phyloP scores from a whole-genome alignment of 1,140 invertebrate species.

The Xylocopa sonorina region DNA sequence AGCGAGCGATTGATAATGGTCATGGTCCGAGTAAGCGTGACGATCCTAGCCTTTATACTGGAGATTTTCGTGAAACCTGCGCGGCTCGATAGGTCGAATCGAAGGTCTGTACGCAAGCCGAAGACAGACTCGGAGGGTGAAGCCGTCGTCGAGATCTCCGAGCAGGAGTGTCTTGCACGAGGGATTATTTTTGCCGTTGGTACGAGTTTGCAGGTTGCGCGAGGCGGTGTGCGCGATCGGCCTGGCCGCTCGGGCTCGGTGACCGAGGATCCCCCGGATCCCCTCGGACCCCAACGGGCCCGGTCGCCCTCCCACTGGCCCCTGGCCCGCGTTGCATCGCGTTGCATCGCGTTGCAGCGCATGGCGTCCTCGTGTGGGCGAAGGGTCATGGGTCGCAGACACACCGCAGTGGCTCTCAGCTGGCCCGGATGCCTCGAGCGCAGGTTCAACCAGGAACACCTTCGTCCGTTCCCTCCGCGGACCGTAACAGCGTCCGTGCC shows the following conservation, averaged over 20 bases:
- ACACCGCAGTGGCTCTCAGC: conserved; percentile 76
- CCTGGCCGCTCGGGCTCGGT: conserved; percentile 70
- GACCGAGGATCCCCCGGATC: conserved; percentile 72
- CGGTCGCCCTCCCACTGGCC: conserved; percentile 69
- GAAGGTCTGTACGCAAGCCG: background rate
- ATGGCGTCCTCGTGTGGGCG: conserved; percentile 79
- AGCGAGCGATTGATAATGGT: no score
- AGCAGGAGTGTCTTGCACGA: conserved; percentile 65
- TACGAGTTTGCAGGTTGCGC: conserved; percentile 79
- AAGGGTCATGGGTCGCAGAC: conserved; percentile 80
- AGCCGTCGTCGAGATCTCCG: conserved; percentile 44
- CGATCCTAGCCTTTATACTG: no score
- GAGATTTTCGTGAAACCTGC: no score
- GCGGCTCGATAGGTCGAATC: background rate
- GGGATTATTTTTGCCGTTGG: conserved; percentile 75
- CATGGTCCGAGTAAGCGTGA: no score
- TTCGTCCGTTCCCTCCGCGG: background rate
- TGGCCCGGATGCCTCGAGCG: conserved; percentile 4
- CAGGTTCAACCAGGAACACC: conserved; percentile 12
- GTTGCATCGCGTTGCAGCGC: conserved; percentile 74
- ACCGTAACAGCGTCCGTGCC: no score
- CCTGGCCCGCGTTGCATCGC: conserved; percentile 71
- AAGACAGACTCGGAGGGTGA: conserved; percentile 52
- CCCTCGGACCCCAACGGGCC: conserved; percentile 68
- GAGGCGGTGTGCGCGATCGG: conserved; percentile 74